These are phyloP conservation scores for Hirudo medicinalis DNA, from an alignment of 1,140 invertebrate species.

Conservation along the genomic window DNA sequence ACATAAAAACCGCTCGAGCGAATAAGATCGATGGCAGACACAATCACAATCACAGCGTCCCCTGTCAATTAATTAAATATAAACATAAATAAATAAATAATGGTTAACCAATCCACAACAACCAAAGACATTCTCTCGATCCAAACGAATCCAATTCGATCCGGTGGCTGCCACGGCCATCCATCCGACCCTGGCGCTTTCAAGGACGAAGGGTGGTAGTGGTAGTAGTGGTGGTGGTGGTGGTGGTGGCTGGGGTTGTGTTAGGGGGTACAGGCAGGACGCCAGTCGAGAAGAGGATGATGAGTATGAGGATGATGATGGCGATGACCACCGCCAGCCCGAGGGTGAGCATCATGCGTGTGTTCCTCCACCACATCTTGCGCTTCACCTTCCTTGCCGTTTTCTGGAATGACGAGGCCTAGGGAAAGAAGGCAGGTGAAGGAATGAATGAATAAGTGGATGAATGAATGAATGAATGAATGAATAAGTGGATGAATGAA, in stretches of 20 bases:
- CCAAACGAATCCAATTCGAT: no score
- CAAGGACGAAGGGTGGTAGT: not conserved
- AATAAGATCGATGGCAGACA: no score
- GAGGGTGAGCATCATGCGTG: slow-evolving; percentile 32
- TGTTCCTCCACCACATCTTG: slow-evolving; percentile 41
- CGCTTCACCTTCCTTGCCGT: slow-evolving; percentile 33
- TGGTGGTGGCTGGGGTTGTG: not conserved
- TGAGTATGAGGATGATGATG: slow-evolving; percentile 33
- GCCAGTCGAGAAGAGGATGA: slow-evolving; percentile 33
- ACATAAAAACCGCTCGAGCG: no score
- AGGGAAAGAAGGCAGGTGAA: slow-evolving; percentile 24
- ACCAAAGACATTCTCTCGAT: no score
- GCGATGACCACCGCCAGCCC: slow-evolving; percentile 32
- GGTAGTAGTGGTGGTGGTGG: slow-evolving; percentile 14
- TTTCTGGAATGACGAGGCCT: slow-evolving; percentile 37
- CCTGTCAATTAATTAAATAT: no score
- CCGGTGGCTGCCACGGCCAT: not conserved
- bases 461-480: not conserved
- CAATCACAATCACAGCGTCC: no score
- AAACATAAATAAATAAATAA: no score
- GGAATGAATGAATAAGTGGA: not conserved
- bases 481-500: not conserved
- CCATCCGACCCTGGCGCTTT: not conserved
- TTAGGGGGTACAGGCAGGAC: slow-evolving; percentile 25
- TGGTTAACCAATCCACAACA: no score